phyloP scores from a whole-genome alignment of 2,888 invertebrate species.

The Oscheius sp. region DNA sequence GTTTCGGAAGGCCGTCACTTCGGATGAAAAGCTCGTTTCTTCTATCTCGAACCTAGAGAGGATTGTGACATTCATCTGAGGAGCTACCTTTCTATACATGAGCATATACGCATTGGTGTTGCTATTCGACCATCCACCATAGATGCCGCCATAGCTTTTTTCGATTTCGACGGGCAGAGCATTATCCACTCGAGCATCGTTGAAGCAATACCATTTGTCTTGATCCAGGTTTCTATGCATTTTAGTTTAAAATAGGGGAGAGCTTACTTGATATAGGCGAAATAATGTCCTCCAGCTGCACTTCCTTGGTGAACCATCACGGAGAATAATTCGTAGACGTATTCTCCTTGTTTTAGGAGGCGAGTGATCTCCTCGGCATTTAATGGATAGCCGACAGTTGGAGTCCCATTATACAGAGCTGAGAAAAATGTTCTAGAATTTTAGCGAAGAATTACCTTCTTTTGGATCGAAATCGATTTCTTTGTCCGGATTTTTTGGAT shows the following conservation, averaged over 20 bases:
- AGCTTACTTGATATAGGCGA: conserved; percentile 84
- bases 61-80: too few species aligned
- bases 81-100: conserved; percentile 81
- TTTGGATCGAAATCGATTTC: not conserved
- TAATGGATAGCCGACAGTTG: conserved; percentile 34
- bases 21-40: conserved; percentile 74
- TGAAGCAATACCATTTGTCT: conserved; percentile 86
- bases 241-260: conserved; percentile 3
- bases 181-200: conserved; percentile 83
- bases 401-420: conserved; percentile 10
- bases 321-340: conserved; percentile 85
- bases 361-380: conserved; percentile 43
- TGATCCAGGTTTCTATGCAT: conserved; percentile 73
- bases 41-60: conserved; percentile 32
- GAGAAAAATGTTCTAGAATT: not conserved
- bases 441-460: not conserved
- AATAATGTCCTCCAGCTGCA: conserved; percentile 89
- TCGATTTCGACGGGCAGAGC: conserved; percentile 46
- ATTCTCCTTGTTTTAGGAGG: conserved; percentile 68
- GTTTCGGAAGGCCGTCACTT: conserved; percentile 80
- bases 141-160: conserved; percentile 83
- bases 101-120: conserved; percentile 90
- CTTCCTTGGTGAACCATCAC: conserved; percentile 92
- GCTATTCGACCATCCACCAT: conserved; percentile 76
- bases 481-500: not conserved